Conservation (phyloP, 2,888 invertebrate species). For the Netelia fuscicornis region DNA sequence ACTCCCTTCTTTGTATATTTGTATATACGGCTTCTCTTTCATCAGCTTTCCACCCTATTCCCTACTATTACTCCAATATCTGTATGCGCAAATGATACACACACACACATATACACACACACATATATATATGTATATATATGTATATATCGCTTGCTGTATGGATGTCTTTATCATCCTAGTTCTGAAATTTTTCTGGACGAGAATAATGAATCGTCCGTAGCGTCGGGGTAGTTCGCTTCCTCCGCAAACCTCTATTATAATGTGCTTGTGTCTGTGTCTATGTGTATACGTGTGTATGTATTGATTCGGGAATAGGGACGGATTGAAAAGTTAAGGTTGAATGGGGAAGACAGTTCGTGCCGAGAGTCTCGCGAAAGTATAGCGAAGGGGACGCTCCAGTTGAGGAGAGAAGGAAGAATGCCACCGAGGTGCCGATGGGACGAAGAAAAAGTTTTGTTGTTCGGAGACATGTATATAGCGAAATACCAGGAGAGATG, state of each 20-base stretch:
- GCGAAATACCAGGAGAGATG: background rate
- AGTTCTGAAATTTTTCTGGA: slow-evolving; percentile 44
- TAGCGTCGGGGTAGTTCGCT: slow-evolving; percentile 41
- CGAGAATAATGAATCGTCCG: slow-evolving; percentile 58
- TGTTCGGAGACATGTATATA: slow-evolving; percentile 5
- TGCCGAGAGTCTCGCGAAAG: slow-evolving; percentile 36
- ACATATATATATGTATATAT: slow-evolving; percentile 2
- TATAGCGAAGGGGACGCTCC: slow-evolving; percentile 10
- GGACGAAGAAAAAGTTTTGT: slow-evolving; percentile 28
- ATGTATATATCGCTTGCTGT: background rate
- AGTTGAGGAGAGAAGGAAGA: slow-evolving; percentile 1
- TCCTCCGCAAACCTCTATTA: slow-evolving; percentile 41
- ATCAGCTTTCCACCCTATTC: slow-evolving; percentile 18
- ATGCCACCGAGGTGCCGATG: background rate
- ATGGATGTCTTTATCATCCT: slow-evolving; percentile 13
- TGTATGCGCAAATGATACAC: background rate
- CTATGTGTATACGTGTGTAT: background rate
- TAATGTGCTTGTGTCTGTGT: background rate
- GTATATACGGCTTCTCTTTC: background rate
- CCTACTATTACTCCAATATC: slow-evolving; percentile 8
- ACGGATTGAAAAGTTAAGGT: slow-evolving; percentile 63
- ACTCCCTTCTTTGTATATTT: background rate
- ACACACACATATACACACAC: background rate
- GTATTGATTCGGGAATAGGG: slow-evolving; percentile 38
- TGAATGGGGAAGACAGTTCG: slow-evolving; percentile 36